These are phyloP conservation scores for Amorpha juglandis DNA, from an alignment of 2,888 invertebrate genomes.

Conservation along the genomic window DNA sequence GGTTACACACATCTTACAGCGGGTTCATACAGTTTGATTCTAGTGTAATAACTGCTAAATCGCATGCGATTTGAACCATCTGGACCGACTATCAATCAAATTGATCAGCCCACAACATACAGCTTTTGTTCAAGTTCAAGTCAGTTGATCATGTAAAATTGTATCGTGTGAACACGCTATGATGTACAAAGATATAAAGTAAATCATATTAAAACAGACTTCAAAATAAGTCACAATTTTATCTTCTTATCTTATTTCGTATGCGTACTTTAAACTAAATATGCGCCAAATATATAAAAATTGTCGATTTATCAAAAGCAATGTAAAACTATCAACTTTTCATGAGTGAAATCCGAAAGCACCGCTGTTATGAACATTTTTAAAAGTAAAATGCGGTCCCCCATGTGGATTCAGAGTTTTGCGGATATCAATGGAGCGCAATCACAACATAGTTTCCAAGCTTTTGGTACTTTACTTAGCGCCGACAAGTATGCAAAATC, in stretches of 20 bases:
- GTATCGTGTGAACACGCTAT: too few species aligned
- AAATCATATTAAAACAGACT: too few species aligned
- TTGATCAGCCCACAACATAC: too few species aligned
- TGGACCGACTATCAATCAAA: too few species aligned
- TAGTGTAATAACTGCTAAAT: too few species aligned
- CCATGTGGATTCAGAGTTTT: slow-evolving; percentile 22
- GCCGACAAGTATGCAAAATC: slow-evolving; percentile 4
- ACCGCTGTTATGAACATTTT: slow-evolving; percentile 16
- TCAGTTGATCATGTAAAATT: too few species aligned
- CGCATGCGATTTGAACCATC: too few species aligned
- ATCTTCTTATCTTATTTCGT: neutral
- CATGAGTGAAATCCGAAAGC: neutral
- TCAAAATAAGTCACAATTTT: too few species aligned
- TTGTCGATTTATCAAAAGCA: neutral
- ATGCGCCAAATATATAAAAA: neutral
- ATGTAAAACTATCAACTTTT: neutral
- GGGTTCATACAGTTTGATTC: too few species aligned
- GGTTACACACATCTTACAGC: too few species aligned
- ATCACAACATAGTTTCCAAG: slow-evolving; percentile 21
- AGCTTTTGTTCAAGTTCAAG: too few species aligned
- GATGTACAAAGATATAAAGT: too few species aligned
- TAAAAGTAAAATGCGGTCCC: slow-evolving; percentile 17
- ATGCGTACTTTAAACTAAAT: neutral
- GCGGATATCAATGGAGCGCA: slow-evolving; percentile 22
- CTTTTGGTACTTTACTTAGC: slow-evolving; percentile 20